phyloP scores from a whole-genome alignment of 1,140 invertebrate species.

The Heterodera carotae region DNA sequence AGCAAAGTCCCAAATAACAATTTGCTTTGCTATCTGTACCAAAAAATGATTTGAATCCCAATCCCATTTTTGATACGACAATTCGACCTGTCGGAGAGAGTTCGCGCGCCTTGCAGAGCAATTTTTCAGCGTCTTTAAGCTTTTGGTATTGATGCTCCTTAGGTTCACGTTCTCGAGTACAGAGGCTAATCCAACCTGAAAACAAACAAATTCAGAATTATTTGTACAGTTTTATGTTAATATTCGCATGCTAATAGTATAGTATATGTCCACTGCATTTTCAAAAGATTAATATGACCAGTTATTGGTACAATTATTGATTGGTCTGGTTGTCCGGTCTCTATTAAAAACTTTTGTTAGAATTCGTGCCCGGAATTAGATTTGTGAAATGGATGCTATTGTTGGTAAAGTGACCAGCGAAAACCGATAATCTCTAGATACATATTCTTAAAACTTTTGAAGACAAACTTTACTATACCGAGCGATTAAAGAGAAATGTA shows the following conservation, averaged over 20 bases:
- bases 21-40: slow-evolving; percentile 28
- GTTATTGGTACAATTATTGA: too few species aligned
- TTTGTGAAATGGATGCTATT: too few species aligned
- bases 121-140: slow-evolving; percentile 37
- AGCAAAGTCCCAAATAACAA: slow-evolving; percentile 40
- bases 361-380: too few species aligned
- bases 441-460: too few species aligned
- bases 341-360: too few species aligned
- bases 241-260: too few species aligned
- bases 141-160: slow-evolving; percentile 33
- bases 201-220: slow-evolving; percentile 2
- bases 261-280: too few species aligned
- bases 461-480: too few species aligned
- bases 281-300: too few species aligned
- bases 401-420: not conserved
- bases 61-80: slow-evolving; percentile 1
- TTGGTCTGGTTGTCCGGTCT: too few species aligned
- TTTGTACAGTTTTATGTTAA: slow-evolving; percentile 4
- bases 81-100: slow-evolving; percentile 31
- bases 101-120: slow-evolving; percentile 24
- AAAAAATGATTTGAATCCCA: not conserved
- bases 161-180: slow-evolving; percentile 30
- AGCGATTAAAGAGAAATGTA: too few species aligned
- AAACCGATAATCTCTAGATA: not conserved
- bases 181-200: slow-evolving; percentile 37